A percentile compares a stretch with the other conserved stretches of the same genome.
Evolutionary conservation across 2,113 vertebrate species (phyloP).

Genomic region (Formicarius rufipectus): DNA sequence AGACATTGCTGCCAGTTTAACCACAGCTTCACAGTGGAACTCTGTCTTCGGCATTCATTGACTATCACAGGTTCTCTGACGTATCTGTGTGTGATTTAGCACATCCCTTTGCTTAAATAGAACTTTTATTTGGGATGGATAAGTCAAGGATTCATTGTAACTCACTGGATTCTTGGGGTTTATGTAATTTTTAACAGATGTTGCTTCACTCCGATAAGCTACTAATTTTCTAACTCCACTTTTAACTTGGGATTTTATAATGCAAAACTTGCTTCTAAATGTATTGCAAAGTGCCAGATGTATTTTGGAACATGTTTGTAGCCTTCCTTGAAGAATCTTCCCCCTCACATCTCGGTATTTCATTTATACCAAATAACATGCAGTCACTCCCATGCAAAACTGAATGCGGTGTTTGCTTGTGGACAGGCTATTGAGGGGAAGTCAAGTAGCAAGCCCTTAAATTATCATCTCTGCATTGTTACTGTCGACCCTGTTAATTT

Average conservation of each 20-base stretch:
- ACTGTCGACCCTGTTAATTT: not conserved
- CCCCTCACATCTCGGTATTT: not conserved
- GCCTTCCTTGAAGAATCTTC: not conserved
- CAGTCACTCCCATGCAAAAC: not conserved
- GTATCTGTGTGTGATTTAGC: not conserved
- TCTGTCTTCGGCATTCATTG: constrained; percentile 13
- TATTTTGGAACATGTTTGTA: not conserved
- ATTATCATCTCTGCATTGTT: not conserved
- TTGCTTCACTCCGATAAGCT: constrained; percentile 23
- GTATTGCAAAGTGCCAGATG: not conserved
- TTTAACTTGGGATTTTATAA: constrained; percentile 30
- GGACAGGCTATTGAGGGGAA: not conserved
- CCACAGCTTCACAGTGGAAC: not conserved
- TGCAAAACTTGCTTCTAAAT: not conserved
- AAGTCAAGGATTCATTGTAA: constrained; percentile 37
- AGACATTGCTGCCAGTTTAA: not conserved
- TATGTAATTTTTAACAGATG: constrained; percentile 63
- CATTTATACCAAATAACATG: not conserved
- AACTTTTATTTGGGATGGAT: constrained; percentile 27
- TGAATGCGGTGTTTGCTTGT: not conserved
- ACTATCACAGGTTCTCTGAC: not conserved
- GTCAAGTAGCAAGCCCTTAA: not conserved
- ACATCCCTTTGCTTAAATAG: constrained; percentile 13
- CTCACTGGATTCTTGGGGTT: constrained; percentile 1
- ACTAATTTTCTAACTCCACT: constrained; percentile 21